Conservation (phyloP, 2,113 vertebrate genomes). For the Pholis gunnellus region DNA sequence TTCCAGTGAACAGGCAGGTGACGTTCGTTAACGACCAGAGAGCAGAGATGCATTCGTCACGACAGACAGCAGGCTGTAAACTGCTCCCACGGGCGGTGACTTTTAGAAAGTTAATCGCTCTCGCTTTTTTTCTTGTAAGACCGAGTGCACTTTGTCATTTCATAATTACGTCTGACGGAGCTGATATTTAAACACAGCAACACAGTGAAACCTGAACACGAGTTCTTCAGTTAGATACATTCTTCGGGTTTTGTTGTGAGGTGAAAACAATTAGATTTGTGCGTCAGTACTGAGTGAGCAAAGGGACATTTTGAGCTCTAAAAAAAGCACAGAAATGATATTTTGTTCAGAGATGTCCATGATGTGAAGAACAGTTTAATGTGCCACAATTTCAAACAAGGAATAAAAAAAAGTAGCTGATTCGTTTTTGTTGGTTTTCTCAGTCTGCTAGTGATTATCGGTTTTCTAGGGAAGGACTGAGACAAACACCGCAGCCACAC, state of each 20-base stretch:
- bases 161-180: slow-evolving; percentile 30
- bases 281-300: neutral
- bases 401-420: neutral
- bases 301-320: neutral
- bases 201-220: neutral
- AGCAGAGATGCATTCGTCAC: slow-evolving; percentile 25
- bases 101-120: slow-evolving; percentile 42
- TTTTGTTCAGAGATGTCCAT: neutral
- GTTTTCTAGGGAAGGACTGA: neutral
- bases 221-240: neutral
- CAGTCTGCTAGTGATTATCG: neutral
- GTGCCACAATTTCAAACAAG: neutral
- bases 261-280: neutral
- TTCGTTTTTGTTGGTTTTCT: neutral
- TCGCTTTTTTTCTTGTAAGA: slow-evolving; percentile 6
- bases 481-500: too few relatives aligned
- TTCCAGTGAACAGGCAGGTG: slow-evolving; percentile 45
- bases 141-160: slow-evolving; percentile 41
- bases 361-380: neutral
- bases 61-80: slow-evolving; percentile 27
- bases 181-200: slow-evolving; percentile 45
- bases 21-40: slow-evolving; percentile 44
- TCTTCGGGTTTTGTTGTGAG: neutral
- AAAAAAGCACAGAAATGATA: neutral
- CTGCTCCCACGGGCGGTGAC: slow-evolving; percentile 30